These are phyloP conservation scores for Lepidurus couesii DNA, from an alignment of 1,140 invertebrate genomes.

Conservation along the genomic window DNA sequence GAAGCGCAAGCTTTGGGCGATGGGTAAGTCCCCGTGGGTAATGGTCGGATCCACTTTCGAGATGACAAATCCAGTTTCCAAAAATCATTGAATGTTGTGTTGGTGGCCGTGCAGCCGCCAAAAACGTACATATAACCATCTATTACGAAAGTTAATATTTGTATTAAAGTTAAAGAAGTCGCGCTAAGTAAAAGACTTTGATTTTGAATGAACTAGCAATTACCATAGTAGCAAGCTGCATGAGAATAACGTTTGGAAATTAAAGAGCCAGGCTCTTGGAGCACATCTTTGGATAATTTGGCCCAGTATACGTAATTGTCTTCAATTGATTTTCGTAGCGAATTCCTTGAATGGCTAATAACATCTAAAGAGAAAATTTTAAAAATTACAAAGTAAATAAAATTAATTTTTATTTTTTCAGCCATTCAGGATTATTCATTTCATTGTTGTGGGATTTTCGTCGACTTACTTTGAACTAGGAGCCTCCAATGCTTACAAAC, in stretches of 20 bases:
- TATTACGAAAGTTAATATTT: constrained; percentile 37
- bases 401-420: background rate
- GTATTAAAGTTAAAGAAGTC: too few species aligned
- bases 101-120: constrained; percentile 89
- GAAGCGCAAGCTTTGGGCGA: constrained; percentile 92
- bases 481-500: constrained; percentile 79
- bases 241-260: constrained; percentile 89
- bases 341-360: background rate
- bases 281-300: constrained; percentile 31
- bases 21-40: constrained; percentile 82
- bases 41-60: constrained; percentile 71
- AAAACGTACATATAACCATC: constrained; percentile 87
- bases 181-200: constrained; percentile 6
- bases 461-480: constrained; percentile 67
- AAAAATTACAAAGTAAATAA: constrained; percentile 23
- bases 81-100: constrained; percentile 94
- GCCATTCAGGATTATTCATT: background rate
- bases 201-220: background rate
- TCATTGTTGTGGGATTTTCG: background rate
- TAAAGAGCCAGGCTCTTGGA: constrained; percentile 53
- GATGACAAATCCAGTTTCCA: constrained; percentile 86
- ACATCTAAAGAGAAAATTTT: background rate
- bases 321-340: background rate
- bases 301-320: constrained; percentile 14
- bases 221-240: constrained; percentile 69